A percentile compares a stretch with the other conserved stretches of the same genome.
phyloP scores from a whole-genome alignment of 2,888 invertebrate genomes.

The Phlogophora meticulosa region DNA sequence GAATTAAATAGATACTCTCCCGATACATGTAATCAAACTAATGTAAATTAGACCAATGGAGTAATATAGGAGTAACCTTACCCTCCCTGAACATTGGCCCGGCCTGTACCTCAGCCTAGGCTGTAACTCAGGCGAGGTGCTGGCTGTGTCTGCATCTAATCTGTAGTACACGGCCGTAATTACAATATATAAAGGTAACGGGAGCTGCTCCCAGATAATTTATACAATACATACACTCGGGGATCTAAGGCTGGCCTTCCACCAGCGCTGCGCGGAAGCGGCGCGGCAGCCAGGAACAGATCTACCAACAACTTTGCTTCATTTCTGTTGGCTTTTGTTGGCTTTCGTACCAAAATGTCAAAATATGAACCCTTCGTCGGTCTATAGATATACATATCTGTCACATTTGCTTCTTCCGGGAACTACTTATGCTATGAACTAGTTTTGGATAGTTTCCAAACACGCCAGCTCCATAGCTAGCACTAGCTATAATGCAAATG shows the following conservation, averaged over 20 bases:
- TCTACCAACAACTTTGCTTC: background rate
- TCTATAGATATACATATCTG: no score
- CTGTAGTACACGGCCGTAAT: conserved; percentile 38
- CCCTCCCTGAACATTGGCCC: background rate
- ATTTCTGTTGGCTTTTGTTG: no score
- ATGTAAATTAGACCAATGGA: conserved; percentile 4
- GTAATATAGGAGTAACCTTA: conserved; percentile 1
- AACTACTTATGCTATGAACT: no score
- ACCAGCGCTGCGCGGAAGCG: background rate
- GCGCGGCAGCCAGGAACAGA: no score
- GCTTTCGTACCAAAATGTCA: no score
- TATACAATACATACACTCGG: conserved; percentile 20
- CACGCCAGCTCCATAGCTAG: no score
- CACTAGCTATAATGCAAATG: no score
- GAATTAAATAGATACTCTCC: no score
- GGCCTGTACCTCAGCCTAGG: background rate
- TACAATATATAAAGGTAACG: conserved; percentile 51
- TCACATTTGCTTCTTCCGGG: no score
- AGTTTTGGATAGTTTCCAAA: no score
- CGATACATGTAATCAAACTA: background rate
- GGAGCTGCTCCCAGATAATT: conserved; percentile 29
- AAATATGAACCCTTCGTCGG: no score
- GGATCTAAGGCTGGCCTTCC: background rate
- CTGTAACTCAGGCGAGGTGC: conserved; percentile 3
- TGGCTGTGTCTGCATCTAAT: conserved; percentile 39